Evolutionary conservation across 2,888 invertebrate genomes (phyloP), one percentile per base, ranked within the genome.

Genomic region (Halictus ligatus): DNA sequence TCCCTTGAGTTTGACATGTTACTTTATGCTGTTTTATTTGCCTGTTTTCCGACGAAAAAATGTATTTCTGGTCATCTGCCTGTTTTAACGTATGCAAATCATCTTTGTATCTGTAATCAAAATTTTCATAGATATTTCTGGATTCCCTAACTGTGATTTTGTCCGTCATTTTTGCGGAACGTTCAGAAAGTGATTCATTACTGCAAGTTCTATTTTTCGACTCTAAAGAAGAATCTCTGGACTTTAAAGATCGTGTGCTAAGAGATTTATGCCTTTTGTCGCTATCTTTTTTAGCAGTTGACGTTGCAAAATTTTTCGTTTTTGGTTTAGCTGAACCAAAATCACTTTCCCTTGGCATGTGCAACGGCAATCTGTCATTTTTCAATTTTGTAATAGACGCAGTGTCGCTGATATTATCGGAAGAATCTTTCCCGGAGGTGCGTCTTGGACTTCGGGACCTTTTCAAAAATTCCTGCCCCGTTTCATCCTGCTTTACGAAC

Each of bases 251-350:
- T 74, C 93, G 90, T 72, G 89, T 85, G 60, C 91, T 92, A 60
- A 85, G 81, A 69, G 91, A 91, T 58, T 92, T 92, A 12, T 92
- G 87, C 78, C 89, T 90, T 85, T 92, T 93, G 5, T 94, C 94
- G 0, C 91, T 94, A 72, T 94, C 93, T 80, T 94, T 95, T 78
- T 91, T 94, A 40, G 54, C 60, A 6, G 93, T 92, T n/a, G 94
- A 93, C 0, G 92, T 92, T 35, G 88, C 84, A 64, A 93, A 91
- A 86, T 90, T 93, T 81, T 92, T 94, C 46, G 84, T 91, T 80
- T 92, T 94, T 67, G 92, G 74, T 86, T 93, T 94, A 69, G 92
- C 91, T 21, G 79, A 74, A 35, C 82, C 79, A 64, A 91, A 89
- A 78, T 94, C 94, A 83, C 80, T 92, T 72, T 93, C 93, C 75